A percentile compares a stretch with the other conserved stretches of the same genome.
These are phyloP conservation scores for Platycercus adscitus DNA, from an alignment of 2,113 vertebrate species.

Conservation along the genomic window DNA sequence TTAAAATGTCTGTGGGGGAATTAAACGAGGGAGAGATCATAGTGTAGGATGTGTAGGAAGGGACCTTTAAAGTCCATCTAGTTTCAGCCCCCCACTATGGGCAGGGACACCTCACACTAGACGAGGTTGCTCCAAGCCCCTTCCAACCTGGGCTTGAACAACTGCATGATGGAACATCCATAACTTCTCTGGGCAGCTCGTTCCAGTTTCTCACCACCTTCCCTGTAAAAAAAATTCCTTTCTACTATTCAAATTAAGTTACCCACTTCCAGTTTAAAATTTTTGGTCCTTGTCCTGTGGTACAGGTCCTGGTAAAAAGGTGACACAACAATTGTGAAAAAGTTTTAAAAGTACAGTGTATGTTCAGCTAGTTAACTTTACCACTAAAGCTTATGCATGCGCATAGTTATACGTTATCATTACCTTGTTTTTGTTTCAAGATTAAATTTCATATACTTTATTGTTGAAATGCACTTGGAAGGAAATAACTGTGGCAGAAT, in stretches of 20 bases:
- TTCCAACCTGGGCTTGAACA: neutral
- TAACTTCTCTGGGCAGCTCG: neutral
- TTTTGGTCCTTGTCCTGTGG: neutral
- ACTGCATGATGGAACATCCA: neutral
- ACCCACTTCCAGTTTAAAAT: neutral
- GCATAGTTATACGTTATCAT: neutral
- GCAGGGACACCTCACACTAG: neutral
- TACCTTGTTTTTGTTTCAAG: neutral
- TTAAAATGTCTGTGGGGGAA: neutral
- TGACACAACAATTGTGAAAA: neutral
- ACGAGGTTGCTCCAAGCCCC: neutral
- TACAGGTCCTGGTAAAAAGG: neutral
- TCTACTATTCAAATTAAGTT: neutral
- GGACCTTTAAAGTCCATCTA: neutral
- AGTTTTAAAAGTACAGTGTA: neutral
- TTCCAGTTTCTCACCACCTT: neutral
- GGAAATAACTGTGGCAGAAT: neutral
- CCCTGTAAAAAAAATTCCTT: neutral
- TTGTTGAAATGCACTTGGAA: neutral
- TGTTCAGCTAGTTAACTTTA: neutral
- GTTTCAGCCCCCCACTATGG: neutral
- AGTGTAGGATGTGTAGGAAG: neutral
- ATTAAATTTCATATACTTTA: neutral
- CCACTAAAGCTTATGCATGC: neutral
- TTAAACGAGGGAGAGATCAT: neutral